phyloP scores from a whole-genome alignment of 2,113 vertebrate species.

The Puffinus mauretanicus region DNA sequence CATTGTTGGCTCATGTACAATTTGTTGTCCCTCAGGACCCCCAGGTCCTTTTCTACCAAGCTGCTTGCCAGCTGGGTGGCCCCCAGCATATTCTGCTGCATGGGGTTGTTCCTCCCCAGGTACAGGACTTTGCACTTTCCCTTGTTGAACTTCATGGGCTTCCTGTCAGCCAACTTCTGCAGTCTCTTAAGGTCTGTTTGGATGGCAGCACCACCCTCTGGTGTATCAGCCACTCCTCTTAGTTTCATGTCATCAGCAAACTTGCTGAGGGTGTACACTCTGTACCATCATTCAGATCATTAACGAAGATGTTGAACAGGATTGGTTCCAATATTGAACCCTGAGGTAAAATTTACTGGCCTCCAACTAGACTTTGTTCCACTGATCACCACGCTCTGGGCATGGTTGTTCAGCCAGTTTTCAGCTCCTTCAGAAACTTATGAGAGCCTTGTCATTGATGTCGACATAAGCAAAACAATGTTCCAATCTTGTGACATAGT shows the following conservation, averaged over 20 bases:
- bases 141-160: not conserved
- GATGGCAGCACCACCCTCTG: not conserved
- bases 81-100: not conserved
- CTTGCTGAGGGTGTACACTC: not conserved
- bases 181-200: not conserved
- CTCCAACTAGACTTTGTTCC: not conserved
- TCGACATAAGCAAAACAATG: not conserved
- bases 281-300: not conserved
- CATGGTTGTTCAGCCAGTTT: accelerated
- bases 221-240: not conserved
- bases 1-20: not conserved
- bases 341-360: not conserved
- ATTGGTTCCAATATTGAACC: not conserved
- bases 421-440: not conserved
- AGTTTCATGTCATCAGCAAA: not conserved
- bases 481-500: not conserved
- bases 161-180: not conserved
- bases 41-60: not conserved
- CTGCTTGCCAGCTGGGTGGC: not conserved
- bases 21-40: not conserved
- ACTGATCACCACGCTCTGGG: not conserved
- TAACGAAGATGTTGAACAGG: not conserved
- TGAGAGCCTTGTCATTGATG: not conserved
- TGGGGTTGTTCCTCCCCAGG: not conserved
- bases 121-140: not conserved